Evolutionary conservation across 1,140 invertebrate species (phyloP), one percentile per base, ranked within the genome.

Genomic region (Anagrus nilaparvatae): DNA sequence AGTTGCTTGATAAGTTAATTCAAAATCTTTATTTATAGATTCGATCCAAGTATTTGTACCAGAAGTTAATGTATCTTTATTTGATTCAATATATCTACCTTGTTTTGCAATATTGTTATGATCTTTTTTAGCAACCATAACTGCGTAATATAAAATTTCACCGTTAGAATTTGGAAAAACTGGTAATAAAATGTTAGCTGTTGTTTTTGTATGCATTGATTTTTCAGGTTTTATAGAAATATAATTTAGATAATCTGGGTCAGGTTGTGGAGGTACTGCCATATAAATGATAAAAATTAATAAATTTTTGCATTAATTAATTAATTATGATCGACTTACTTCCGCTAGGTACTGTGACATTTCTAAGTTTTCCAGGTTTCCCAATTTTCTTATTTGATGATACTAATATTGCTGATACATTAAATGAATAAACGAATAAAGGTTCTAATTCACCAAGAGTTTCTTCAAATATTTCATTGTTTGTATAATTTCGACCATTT

Each of bases 41-140:
- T 65, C 59, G 19, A 45, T 28, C 63, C 63, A 65, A 2, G 60
- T 49, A n/a, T n/a, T n/a, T n/a, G n/a, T n/a, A n/a, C n/a, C n/a
- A n/a, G n/a, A n/a, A n/a, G n/a, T n/a, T n/a, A n/a, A n/a, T n/a
- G n/a, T n/a, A n/a, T n/a, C n/a, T n/a, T n/a, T n/a, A n/a, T n/a
- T n/a, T 19, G 54, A 48, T 10, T 40, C 40, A 14, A 56, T 45
- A 1, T 60, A 59, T 55, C 55, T 58, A 9, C 17, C 14, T n/a
- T 47, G 39, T 25, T 48, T 31, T 1, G 38, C 43, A 1, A 53
- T 13, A n/a, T n/a, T n/a, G n/a, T n/a, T n/a, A n/a, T n/a, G n/a
- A 14, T 56, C 38, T 9, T 33, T 33, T 30, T 56, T 53, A 0
- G 9, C 30, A 7, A 65, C 57, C 39, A 64, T 65, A 6, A 65